Conservation (phyloP, 2,797 vertebrate species). For the Bothrops alternatus region DNA sequence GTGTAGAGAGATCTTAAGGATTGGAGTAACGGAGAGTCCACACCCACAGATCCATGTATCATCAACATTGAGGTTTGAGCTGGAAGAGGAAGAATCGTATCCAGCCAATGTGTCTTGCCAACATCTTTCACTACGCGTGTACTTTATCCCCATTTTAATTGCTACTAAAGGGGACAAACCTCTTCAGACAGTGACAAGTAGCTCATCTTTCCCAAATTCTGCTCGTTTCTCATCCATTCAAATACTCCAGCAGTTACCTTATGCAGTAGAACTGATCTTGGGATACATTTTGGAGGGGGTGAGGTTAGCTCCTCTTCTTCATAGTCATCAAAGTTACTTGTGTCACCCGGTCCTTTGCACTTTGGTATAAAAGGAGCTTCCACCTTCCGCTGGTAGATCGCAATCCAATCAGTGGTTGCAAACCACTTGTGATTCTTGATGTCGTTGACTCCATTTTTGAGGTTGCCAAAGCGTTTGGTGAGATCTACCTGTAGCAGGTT, state of each 20-base stretch:
- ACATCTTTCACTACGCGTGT: not conserved
- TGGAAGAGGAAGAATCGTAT: not conserved
- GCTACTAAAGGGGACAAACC: not conserved
- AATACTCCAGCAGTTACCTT: not conserved
- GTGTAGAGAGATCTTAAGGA: not conserved
- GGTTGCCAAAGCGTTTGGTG: constrained; percentile 74
- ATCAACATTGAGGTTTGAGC: not conserved
- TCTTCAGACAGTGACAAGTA: not conserved
- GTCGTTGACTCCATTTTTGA: constrained; percentile 73
- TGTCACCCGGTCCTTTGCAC: constrained; percentile 91
- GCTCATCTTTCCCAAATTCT: not conserved
- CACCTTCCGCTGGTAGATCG: constrained; percentile 77
- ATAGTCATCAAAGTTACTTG: constrained; percentile 93
- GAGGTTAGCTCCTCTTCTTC: constrained; percentile 79
- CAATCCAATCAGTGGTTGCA: constrained; percentile 73
- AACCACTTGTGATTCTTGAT: constrained; percentile 77
- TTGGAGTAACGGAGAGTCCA: not conserved
- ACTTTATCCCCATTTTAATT: not conserved
- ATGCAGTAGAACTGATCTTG: not conserved
- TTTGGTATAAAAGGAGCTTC: constrained; percentile 92
- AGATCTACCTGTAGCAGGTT: constrained; percentile 75
- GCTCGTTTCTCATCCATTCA: constrained; percentile 1
- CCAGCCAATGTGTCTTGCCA: not conserved
- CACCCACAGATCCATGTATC: not conserved
- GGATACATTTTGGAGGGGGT: not conserved